phyloP scores from a whole-genome alignment of 1,140 invertebrate species.

The Araneus ventricosus region DNA sequence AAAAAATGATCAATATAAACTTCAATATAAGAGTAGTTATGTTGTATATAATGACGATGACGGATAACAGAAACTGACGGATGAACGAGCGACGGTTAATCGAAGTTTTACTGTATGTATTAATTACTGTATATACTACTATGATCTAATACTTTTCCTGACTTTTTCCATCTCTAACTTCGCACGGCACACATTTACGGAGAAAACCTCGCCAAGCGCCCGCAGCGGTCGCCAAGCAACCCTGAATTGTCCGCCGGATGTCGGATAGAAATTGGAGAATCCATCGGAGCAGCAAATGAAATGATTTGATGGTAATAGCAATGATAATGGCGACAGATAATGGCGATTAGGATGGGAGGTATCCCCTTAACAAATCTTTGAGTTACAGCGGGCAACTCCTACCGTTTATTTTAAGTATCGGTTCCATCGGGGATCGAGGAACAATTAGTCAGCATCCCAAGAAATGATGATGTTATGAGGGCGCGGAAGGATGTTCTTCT shows the following conservation, averaged over 20 bases:
- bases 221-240: neutral
- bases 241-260: neutral
- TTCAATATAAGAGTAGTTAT: too few relatives aligned
- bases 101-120: too few relatives aligned
- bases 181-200: neutral
- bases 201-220: neutral
- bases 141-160: too few relatives aligned
- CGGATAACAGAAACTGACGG: too few relatives aligned
- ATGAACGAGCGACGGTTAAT: too few relatives aligned
- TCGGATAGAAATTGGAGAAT: neutral
- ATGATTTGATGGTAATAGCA: slow-evolving; percentile 58
- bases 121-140: too few relatives aligned
- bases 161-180: too few relatives aligned
- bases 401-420: slow-evolving; percentile 37
- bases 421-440: neutral
- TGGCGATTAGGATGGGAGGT: slow-evolving; percentile 17
- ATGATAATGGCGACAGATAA: slow-evolving; percentile 47
- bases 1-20: too few relatives aligned
- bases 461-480: slow-evolving; percentile 5
- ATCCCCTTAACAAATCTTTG: slow-evolving; percentile 25
- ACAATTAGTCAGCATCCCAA: neutral
- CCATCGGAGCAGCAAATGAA: slow-evolving; percentile 59
- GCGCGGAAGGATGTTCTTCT: neutral
- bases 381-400: slow-evolving; percentile 29
- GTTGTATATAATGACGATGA: too few relatives aligned